phyloP scores from a whole-genome alignment of 2,888 invertebrate genomes.

The Zootermopsis nevadensis region DNA sequence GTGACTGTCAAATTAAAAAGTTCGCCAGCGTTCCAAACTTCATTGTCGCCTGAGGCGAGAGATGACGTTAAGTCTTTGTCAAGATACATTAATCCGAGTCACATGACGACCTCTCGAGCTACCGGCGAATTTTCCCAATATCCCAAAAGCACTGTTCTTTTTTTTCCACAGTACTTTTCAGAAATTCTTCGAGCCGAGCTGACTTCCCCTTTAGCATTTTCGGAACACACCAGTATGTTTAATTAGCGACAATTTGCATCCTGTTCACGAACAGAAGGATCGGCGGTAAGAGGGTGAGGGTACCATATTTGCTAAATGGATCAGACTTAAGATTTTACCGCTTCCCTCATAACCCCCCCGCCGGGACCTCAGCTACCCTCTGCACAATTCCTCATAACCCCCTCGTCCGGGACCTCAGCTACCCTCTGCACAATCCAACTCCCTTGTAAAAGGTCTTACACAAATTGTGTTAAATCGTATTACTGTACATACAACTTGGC shows the following conservation, averaged over 20 bases:
- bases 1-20: too few relatives aligned
- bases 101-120: too few relatives aligned
- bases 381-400: not conserved
- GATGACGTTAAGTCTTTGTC: too few relatives aligned
- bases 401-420: not conserved
- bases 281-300: constrained; percentile 20
- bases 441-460: not conserved
- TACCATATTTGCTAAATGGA: constrained; percentile 48
- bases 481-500: not conserved
- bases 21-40: too few relatives aligned
- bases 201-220: too few relatives aligned
- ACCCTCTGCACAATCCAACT: not conserved
- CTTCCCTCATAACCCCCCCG: not conserved
- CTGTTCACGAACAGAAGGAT: constrained; percentile 40
- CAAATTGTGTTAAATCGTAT: constrained; percentile 5
- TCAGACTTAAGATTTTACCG: constrained; percentile 46
- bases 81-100: too few relatives aligned
- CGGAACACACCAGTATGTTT: constrained; percentile 42
- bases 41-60: too few relatives aligned
- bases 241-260: constrained; percentile 52
- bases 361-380: not conserved
- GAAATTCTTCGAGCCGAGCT: too few relatives aligned
- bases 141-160: too few relatives aligned
- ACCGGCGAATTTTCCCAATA: too few relatives aligned
- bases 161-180: too few relatives aligned